phyloP scores from a whole-genome alignment of 64 coral and sea anemone species.

The Dendronephthya gigantea region DNA sequence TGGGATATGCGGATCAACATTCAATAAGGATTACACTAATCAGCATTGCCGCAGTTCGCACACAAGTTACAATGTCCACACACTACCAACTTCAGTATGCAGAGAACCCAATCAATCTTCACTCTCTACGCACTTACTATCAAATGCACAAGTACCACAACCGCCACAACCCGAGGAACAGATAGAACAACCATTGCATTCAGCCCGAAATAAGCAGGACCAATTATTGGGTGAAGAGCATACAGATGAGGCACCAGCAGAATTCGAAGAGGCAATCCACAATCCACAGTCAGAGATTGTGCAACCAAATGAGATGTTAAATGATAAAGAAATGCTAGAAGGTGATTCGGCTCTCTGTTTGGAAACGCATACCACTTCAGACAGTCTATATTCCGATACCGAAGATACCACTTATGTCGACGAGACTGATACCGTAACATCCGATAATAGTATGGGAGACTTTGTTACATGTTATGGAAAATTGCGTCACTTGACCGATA shows the following conservation, averaged over 20 bases:
- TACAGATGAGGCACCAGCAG: neutral
- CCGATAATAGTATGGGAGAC: neutral
- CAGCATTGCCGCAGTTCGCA: too few species aligned
- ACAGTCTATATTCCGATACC: neutral
- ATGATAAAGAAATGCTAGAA: neutral
- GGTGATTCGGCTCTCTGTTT: neutral
- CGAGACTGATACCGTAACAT: neutral
- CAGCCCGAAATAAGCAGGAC: neutral
- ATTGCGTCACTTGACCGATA: neutral
- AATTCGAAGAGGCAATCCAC: neutral
- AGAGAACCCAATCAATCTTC: neutral
- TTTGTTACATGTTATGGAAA: neutral
- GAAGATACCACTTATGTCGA: neutral
- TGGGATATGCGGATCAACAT: too few species aligned
- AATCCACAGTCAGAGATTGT: too few species aligned
- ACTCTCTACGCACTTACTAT: neutral
- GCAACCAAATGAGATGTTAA: neutral
- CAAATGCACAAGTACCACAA: neutral
- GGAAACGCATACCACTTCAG: neutral
- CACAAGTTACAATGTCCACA: too few species aligned
- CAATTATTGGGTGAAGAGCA: neutral
- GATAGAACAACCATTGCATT: neutral
- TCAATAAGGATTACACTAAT: neutral
- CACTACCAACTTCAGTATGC: too few species aligned
- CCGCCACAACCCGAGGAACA: neutral